phyloP scores from a whole-genome alignment of 2,888 invertebrate genomes.

The Apodemia hepburni region DNA sequence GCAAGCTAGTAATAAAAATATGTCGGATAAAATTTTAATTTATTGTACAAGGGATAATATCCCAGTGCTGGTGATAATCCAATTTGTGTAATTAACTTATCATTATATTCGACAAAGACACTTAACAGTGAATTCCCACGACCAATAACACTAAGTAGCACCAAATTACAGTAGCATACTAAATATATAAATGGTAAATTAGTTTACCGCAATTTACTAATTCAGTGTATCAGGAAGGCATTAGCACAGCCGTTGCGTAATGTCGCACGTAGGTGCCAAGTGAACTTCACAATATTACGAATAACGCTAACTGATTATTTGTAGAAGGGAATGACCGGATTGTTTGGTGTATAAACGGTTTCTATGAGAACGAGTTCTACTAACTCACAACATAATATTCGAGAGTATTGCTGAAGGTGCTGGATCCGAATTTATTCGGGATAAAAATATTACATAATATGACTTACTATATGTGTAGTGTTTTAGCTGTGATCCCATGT shows the following conservation, averaged over 20 bases:
- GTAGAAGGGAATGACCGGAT: conserved; percentile 12
- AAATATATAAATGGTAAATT: neutral
- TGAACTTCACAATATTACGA: conserved; percentile 37
- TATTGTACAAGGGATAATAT: too few species aligned
- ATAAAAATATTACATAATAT: too few species aligned
- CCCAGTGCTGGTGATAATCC: too few species aligned
- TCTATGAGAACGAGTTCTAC: too few species aligned
- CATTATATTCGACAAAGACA: neutral
- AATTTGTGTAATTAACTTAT: too few species aligned
- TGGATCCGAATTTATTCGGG: too few species aligned
- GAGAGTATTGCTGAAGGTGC: too few species aligned
- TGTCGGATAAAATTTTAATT: too few species aligned
- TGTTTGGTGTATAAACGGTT: neutral
- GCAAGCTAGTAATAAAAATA: too few species aligned
- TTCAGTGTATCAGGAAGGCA: conserved; percentile 26
- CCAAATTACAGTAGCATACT: neutral
- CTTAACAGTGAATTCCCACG: neutral
- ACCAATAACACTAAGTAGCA: neutral
- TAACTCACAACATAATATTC: too few species aligned
- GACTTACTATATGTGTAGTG: too few species aligned
- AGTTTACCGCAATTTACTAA: conserved; percentile 12
- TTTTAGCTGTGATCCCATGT: too few species aligned
- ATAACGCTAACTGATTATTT: conserved; percentile 29
- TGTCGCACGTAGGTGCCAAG: conserved; percentile 63
- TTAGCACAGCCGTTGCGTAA: conserved; percentile 48